Base-by-base conservation (phyloP, 2,113 vertebrate genomes). In the Embiotoca jacksoni region DNA sequence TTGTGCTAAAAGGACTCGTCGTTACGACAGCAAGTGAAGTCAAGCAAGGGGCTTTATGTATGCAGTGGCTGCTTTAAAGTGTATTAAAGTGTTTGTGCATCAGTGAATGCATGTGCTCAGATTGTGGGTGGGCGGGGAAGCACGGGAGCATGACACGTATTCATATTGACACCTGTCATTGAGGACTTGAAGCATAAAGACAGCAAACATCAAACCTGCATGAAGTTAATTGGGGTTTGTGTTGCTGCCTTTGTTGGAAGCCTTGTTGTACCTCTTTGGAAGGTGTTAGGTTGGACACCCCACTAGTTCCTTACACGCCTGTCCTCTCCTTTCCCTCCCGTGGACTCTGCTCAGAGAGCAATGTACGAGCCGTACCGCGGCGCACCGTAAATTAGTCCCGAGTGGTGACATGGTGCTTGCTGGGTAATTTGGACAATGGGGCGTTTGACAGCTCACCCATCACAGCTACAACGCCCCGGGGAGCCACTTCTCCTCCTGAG, bases 381-480 rank as follows among this genome's bases (percentile, higher is more conserved):
- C 72, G 74, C 50, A 64, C 91, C 77, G 89, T 95, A 95, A 97
- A 96, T 95, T 93, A 94, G 95, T 96, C 94, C 92, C 94, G 95
- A 75, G 88, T 81, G 91, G 93, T 91, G 94, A 94, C 94, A 91
- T 86, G 82, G 88, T 89, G 87, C 94, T 92, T 89, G 91, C 92
- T 82, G 91, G 87, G 81, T 94, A 90, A 90, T 96, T 96, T 97
- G 95, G 95, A 96, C 92, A 94, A 93, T 94, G 89, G 95, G 93
- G 94, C 93, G 0, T 97, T 96, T 96, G 96, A 96, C 96, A 97
- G 95, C 95, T 94, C 86, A 94, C 94, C 94, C 83, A 91, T 96
- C 96, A 96, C 62, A 59, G 69, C 50, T 79, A 93, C 85, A 62
- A 82, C 86, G 84, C 94, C 94, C 95, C 52, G 23, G 90, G 94